These are phyloP conservation scores for Dreissena polymorpha DNA, from an alignment of 1,140 invertebrate species.

Conservation along the genomic window DNA sequence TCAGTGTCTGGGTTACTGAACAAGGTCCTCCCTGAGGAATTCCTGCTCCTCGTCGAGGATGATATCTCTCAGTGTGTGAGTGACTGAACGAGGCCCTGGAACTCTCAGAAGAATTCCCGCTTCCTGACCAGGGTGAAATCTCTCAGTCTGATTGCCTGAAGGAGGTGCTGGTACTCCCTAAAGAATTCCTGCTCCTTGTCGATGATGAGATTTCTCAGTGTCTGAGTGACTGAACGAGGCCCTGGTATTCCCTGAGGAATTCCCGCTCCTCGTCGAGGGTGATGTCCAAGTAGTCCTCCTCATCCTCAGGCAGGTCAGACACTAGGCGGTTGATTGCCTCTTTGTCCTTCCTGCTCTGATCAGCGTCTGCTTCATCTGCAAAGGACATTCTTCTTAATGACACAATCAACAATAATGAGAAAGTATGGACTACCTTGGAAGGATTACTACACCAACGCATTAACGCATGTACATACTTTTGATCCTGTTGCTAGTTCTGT, in stretches of 20 bases:
- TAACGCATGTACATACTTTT: too few relatives aligned
- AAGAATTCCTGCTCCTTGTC: too few relatives aligned
- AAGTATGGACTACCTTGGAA: too few relatives aligned
- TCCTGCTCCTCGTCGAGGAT: slow-evolving; percentile 71
- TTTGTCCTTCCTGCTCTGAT: slow-evolving; percentile 61
- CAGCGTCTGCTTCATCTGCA: not conserved
- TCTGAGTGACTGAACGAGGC: slow-evolving; percentile 39
- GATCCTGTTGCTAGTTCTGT: too few relatives aligned
- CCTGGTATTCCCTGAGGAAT: slow-evolving; percentile 70
- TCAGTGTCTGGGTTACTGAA: not conserved
- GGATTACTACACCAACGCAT: too few relatives aligned
- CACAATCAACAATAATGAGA: too few relatives aligned
- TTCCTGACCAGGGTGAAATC: slow-evolving; percentile 73
- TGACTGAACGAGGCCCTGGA: slow-evolving; percentile 55
- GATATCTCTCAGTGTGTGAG: slow-evolving; percentile 57
- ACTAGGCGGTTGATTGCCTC: slow-evolving; percentile 67
- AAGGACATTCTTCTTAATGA: too few relatives aligned
- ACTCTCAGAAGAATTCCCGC: slow-evolving; percentile 70
- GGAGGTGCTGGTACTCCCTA: too few relatives aligned
- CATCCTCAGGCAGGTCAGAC: slow-evolving; percentile 70
- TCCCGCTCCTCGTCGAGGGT: slow-evolving; percentile 71
- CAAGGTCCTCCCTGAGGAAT: slow-evolving; percentile 68
- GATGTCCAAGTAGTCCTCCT: slow-evolving; percentile 76
- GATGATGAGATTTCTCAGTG: not conserved
- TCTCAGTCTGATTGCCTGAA: too few relatives aligned